Base-by-base conservation (phyloP, 2,797 vertebrate genomes). In the Clarias fuscus region DNA sequence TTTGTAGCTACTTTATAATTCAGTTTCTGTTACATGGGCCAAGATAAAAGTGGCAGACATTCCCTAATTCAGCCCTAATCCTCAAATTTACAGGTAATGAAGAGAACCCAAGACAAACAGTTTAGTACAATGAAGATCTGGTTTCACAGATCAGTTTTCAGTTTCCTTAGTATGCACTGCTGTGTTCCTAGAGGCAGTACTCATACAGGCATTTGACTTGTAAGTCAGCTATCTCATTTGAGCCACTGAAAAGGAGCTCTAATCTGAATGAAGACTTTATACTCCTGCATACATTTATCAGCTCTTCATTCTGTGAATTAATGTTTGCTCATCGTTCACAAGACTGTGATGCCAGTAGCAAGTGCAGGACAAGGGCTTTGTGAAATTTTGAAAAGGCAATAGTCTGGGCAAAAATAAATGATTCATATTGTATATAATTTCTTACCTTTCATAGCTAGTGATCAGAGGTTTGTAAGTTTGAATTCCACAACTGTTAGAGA, bases 21-120 rank as follows among this genome's bases (percentile, higher is more conserved):
- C 61, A 27, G 77, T 11, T 30, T 86, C 89, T 73, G 84, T 87
- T 89, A 91, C 62, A 85, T 93, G 92, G 93, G 94, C 95, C 93
- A 95, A 95, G 95, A 88, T 91, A 91, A 73, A 92, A 93, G 87
- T 94, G 90, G 90, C 92, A 94, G 92, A 94, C 95, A 94, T 89
- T 87, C 91, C 93, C 92, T 94, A 95, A 96, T 95, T 93, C 93
- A 86, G 91, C 91, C 94, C 91, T 93, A 96, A 92, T 95, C 94
- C 94, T 92, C 92, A 87, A 62, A 91, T 87, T 93, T 92, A 91
- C 92, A 92, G 87, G 91, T 95, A 96, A 96, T 96, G 92, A 96
- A 96, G 93, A 95, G 95, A 93, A 91, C 90, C 91, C 87, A 95
- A 95, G 94, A 93, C 94, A 95, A 94, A 94, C 93, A 95, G 92